phyloP scores from a whole-genome alignment of 2,888 invertebrate genomes.

The Dryobotodes eremita region DNA sequence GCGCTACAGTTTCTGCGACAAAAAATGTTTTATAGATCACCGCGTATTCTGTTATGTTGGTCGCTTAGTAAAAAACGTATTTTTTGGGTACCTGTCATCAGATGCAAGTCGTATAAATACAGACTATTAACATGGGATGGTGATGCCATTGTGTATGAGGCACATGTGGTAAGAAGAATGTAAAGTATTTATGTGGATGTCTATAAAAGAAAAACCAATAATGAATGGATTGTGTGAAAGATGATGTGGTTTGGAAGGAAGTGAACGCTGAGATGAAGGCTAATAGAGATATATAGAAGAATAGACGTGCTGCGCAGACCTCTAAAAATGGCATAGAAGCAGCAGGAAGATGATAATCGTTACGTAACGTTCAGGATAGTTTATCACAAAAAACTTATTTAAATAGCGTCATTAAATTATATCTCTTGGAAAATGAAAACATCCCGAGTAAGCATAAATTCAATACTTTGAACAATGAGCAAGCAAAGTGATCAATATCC shows the following conservation, averaged over 20 bases:
- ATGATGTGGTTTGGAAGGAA: background rate
- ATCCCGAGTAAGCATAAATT: background rate
- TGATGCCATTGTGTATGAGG: background rate
- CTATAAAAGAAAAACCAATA: background rate
- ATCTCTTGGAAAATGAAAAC: background rate
- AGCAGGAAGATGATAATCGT: background rate
- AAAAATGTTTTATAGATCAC: conserved; percentile 18
- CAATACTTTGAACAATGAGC: background rate
- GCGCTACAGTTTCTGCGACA: conserved; percentile 6
- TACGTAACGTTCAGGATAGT: background rate
- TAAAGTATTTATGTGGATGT: background rate
- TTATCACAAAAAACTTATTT: background rate
- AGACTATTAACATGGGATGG: background rate
- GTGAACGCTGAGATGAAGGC: background rate
- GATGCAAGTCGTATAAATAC: background rate
- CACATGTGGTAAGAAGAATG: background rate
- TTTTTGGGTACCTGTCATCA: background rate
- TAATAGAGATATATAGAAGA: background rate
- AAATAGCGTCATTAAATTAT: background rate
- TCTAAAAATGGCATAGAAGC: background rate
- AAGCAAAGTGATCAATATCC: background rate
- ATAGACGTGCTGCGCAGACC: rapidly evolving
- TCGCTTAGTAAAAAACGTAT: conserved; percentile 5
- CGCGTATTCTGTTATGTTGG: conserved; percentile 19
- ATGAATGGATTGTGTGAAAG: background rate